phyloP scores from a whole-genome alignment of 2,113 vertebrate species.

The Panthera leo region DNA sequence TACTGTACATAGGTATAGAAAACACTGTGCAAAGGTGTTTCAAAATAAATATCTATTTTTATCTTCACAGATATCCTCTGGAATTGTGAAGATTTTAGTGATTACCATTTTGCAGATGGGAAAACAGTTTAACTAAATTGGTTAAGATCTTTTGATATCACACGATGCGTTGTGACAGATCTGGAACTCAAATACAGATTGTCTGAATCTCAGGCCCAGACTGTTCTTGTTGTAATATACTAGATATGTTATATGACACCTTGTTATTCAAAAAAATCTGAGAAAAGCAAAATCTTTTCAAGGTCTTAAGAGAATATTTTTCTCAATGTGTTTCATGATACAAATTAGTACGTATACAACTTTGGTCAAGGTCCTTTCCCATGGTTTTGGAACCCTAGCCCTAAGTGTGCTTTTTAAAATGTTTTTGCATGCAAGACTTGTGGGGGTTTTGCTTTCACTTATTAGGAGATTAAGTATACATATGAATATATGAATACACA shows the following conservation, averaged over 20 bases:
- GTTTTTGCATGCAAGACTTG: not conserved
- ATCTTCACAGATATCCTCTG: not conserved
- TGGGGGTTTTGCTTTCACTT: not conserved
- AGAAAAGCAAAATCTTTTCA: not conserved
- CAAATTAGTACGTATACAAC: not conserved
- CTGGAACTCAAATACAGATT: not conserved
- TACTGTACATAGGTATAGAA: not conserved
- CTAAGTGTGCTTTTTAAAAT: not conserved
- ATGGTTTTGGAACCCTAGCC: not conserved
- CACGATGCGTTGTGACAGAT: not conserved
- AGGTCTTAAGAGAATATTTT: not conserved
- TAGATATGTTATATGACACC: not conserved
- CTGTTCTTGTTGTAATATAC: not conserved
- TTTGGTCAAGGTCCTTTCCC: not conserved
- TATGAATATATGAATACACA: not conserved
- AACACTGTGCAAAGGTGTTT: not conserved
- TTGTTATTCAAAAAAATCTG: not conserved
- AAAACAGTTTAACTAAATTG: not conserved
- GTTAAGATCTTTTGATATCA: not conserved
- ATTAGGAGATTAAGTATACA: not conserved
- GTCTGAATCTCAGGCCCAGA: not conserved
- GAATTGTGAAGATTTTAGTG: not conserved
- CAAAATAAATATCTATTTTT: not conserved
- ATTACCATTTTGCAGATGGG: not conserved
- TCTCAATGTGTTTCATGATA: not conserved